These are phyloP conservation scores for Diceros bicornis DNA, from an alignment of 2,797 vertebrate species.

Conservation along the genomic window DNA sequence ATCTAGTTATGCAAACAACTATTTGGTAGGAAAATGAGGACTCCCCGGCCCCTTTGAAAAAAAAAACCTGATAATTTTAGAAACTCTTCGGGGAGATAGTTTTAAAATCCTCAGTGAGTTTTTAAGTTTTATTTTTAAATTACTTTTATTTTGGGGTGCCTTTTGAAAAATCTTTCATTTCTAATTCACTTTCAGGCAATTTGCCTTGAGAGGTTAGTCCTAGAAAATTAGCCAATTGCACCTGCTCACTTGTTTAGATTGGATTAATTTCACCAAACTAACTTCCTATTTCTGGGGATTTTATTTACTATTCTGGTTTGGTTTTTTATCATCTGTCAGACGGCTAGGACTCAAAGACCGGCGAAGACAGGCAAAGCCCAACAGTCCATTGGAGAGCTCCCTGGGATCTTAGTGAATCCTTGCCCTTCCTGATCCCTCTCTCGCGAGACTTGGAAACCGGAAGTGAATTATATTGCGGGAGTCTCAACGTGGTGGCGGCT, in stretches of 20 bases:
- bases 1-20: slow-evolving; percentile 14
- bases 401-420: accelerated
- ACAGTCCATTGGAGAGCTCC: accelerated
- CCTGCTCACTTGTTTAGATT: background rate
- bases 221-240: background rate
- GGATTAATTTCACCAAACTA: slow-evolving; percentile 12
- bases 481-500: accelerated
- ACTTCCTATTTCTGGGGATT: background rate
- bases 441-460: slow-evolving; percentile 79
- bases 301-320: background rate
- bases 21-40: background rate
- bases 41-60: background rate
- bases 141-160: background rate
- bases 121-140: background rate
- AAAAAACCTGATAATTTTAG: background rate
- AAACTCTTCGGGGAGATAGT: background rate
- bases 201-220: background rate
- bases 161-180: background rate
- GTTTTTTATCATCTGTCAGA: background rate
- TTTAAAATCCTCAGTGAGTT: slow-evolving; percentile 2
- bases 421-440: background rate
- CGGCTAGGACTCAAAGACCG: accelerated
- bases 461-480: background rate
- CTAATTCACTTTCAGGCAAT: background rate
- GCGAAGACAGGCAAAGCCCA: accelerated